These are phyloP conservation scores for Psettodes erumei DNA, from an alignment of 2,113 vertebrate species.

Conservation along the genomic window DNA sequence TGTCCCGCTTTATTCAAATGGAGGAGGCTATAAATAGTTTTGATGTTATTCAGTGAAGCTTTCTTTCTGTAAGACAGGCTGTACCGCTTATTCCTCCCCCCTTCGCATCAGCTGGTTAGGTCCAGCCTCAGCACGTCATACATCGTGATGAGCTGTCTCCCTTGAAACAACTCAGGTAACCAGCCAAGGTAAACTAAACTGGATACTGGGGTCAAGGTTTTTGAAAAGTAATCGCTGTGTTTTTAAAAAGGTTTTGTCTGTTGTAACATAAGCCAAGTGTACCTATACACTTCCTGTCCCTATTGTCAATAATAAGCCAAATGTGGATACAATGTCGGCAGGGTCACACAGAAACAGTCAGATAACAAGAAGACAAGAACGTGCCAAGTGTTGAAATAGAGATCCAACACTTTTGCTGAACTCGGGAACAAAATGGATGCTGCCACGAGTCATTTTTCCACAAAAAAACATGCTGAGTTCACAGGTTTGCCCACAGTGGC, in stretches of 20 bases:
- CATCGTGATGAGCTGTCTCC: background rate
- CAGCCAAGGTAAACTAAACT: background rate
- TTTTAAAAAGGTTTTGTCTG: background rate
- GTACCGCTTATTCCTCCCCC: background rate
- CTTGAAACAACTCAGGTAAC: conserved; percentile 3
- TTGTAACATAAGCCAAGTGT: background rate
- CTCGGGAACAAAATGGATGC: conserved; percentile 18
- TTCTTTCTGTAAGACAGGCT: background rate
- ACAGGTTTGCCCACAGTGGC: conserved; percentile 60
- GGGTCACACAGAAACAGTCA: background rate
- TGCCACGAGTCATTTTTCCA: conserved; percentile 38
- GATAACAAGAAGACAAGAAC: background rate
- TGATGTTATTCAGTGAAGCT: background rate
- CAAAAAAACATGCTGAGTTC: conserved; percentile 39
- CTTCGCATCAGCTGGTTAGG: background rate
- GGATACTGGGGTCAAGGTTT: too few relatives aligned
- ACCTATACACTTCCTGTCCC: background rate
- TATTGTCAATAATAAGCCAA: background rate
- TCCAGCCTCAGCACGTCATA: background rate
- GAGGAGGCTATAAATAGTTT: background rate
- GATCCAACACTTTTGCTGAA: background rate
- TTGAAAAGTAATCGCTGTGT: background rate
- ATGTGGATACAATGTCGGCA: background rate
- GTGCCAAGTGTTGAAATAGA: background rate
- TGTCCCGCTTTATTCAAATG: background rate